These are phyloP conservation scores for Epinotia demarniana DNA, from an alignment of 2,888 invertebrate genomes.

Conservation along the genomic window DNA sequence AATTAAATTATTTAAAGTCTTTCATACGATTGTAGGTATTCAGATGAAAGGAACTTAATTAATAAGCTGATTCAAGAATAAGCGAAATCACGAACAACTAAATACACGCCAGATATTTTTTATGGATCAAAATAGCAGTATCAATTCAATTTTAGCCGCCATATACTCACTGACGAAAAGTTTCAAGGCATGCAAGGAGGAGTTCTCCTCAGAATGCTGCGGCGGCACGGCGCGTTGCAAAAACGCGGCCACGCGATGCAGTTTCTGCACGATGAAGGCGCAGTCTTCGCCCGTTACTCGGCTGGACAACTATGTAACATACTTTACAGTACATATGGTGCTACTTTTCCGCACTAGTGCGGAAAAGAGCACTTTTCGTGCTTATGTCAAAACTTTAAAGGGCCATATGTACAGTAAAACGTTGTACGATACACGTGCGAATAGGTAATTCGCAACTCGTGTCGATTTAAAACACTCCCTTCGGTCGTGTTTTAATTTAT, in stretches of 20 bases:
- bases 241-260: slow-evolving; percentile 90
- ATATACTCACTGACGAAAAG: slow-evolving; percentile 85
- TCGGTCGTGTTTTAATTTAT: no score
- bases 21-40: no score
- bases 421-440: no score
- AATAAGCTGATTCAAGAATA: background rate
- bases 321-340: no score
- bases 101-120: background rate
- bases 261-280: slow-evolving; percentile 88
- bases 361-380: no score
- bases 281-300: slow-evolving; percentile 89
- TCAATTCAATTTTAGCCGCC: background rate
- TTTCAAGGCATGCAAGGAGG: slow-evolving; percentile 91
- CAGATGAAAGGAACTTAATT: no score
- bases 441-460: no score
- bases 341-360: no score
- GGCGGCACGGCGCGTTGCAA: slow-evolving; percentile 79
- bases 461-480: no score
- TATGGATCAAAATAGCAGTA: background rate
- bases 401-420: no score
- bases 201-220: slow-evolving; percentile 85
- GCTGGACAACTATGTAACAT: slow-evolving; percentile 85
- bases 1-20: no score
- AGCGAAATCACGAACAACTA: background rate
- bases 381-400: no score